Conservation (phyloP, 2,888 invertebrate species). For the Aelia acuminata region DNA sequence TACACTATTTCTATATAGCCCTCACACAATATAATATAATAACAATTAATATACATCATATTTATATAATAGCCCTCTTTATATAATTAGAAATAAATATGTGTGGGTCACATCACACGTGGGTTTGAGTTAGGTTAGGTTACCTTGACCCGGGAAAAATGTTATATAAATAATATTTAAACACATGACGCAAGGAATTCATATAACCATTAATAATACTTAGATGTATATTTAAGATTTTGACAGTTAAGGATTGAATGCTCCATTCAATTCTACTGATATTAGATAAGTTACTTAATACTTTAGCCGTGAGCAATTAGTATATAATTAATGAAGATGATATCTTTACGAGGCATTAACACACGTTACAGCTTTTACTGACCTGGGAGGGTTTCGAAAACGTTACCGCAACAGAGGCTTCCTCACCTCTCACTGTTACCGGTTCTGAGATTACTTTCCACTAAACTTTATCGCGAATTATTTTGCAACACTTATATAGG, state of each 20-base stretch:
- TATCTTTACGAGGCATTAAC: not conserved
- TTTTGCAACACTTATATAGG: too few relatives aligned
- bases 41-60: too few relatives aligned
- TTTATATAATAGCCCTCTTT: too few relatives aligned
- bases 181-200: not conserved
- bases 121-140: too few relatives aligned
- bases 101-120: too few relatives aligned
- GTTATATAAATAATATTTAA: not conserved
- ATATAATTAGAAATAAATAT: too few relatives aligned
- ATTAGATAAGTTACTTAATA: not conserved
- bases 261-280: not conserved
- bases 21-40: too few relatives aligned
- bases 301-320: not conserved
- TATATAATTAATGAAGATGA: constrained; percentile 4
- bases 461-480: not conserved
- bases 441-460: not conserved
- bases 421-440: not conserved
- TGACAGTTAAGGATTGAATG: not conserved
- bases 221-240: not conserved
- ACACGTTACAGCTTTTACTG: not conserved
- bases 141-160: not conserved
- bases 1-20: too few relatives aligned
- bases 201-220: not conserved
- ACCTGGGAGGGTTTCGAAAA: not conserved
- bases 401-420: not conserved